Percentiles rank a stretch among this genome's conserved stretches.
These are phyloP conservation scores for Xestobium rufovillosum DNA, from an alignment of 2,888 invertebrate species.

Conservation along the genomic window DNA sequence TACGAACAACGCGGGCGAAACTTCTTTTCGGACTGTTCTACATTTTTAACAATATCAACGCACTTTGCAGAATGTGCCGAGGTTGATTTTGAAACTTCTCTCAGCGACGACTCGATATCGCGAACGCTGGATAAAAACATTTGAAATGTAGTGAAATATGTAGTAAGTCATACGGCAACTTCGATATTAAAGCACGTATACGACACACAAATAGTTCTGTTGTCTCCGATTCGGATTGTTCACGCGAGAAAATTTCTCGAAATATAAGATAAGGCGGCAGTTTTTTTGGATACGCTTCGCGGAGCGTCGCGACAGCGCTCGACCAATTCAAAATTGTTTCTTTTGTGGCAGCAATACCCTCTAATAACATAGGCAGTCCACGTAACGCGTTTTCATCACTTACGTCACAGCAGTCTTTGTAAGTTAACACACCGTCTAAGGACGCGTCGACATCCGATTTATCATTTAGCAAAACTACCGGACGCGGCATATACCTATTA, in stretches of 20 bases:
- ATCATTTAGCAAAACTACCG: slow-evolving; percentile 7
- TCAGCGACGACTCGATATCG: too few species aligned
- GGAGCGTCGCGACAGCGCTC: slow-evolving; percentile 3
- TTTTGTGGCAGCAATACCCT: slow-evolving; percentile 9
- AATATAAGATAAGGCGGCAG: slow-evolving; percentile 8
- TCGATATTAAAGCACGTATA: slow-evolving; percentile 2
- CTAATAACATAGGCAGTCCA: slow-evolving; percentile 7
- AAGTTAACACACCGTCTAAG: slow-evolving; percentile 6
- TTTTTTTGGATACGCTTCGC: slow-evolving; percentile 5
- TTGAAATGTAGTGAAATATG: too few species aligned
- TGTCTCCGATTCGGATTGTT: slow-evolving; percentile 3
- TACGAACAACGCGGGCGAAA: slow-evolving; percentile 1
- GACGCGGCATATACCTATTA: too few species aligned
- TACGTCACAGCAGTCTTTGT: slow-evolving; percentile 9
- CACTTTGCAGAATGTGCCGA: too few species aligned
- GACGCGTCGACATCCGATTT: slow-evolving; percentile 9
- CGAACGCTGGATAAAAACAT: too few species aligned
- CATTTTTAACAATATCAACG: too few species aligned
- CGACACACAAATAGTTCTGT: slow-evolving; percentile 7
- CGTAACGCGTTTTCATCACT: slow-evolving; percentile 8
- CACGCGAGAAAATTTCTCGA: slow-evolving; percentile 7
- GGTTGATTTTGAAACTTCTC: too few species aligned
- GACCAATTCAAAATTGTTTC: slow-evolving; percentile 1
- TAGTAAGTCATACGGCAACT: slow-evolving; percentile 5
- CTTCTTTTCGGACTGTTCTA: too few species aligned